Conservation (phyloP, 1,140 invertebrate species). For the Pteromalus puparum region DNA sequence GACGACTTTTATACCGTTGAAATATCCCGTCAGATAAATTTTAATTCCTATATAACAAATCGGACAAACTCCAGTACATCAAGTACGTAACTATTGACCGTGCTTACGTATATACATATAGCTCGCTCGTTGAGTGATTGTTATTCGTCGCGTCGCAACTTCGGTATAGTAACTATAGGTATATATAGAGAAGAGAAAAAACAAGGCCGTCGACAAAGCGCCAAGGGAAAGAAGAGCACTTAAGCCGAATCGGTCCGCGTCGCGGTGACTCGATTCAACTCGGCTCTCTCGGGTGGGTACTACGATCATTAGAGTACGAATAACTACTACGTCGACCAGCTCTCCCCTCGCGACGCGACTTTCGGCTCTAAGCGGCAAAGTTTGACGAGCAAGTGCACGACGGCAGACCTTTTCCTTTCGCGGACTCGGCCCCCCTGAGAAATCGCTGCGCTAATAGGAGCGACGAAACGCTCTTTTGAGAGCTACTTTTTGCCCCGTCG, state of each 20-base stretch:
- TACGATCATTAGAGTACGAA: background rate
- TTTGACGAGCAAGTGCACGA: background rate
- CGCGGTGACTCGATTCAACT: background rate
- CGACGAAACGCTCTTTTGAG: background rate
- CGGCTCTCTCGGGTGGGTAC: background rate
- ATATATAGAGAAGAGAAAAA: background rate
- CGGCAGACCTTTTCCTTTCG: background rate
- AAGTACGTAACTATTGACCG: background rate
- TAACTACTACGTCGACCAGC: background rate
- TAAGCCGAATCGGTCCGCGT: background rate
- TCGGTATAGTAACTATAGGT: background rate
- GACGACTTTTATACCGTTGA: no score
- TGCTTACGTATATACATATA: background rate
- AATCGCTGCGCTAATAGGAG: background rate
- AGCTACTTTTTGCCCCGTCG: background rate
- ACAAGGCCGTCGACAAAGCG: background rate
- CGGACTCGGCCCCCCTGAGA: background rate
- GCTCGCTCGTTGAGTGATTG: background rate
- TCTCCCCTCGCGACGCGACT: conserved; percentile 11
- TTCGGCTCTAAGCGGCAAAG: conserved; percentile 11
- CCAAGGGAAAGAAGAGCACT: conserved; percentile 12
- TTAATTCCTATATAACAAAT: no score
- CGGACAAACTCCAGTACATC: background rate
- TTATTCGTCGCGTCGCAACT: background rate
- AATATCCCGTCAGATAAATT: no score